phyloP scores from a whole-genome alignment of 2,113 vertebrate genomes.

The Tetrao urogallus region DNA sequence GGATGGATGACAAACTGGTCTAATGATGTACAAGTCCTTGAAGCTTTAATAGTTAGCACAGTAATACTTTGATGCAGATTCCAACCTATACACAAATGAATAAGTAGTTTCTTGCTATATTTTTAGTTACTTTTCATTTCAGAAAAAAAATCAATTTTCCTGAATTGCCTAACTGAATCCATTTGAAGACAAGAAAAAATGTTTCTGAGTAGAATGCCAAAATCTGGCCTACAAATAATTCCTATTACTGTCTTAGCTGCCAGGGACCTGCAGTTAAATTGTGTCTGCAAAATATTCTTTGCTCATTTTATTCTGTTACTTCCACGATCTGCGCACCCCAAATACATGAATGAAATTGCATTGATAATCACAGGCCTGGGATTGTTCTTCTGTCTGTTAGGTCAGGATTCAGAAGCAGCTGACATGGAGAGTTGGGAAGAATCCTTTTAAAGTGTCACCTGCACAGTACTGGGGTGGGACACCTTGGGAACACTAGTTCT shows the following conservation, averaged over 20 bases:
- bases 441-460: accelerated
- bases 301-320: background rate
- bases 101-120: background rate
- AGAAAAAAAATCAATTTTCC: background rate
- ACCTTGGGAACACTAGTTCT: background rate
- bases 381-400: background rate
- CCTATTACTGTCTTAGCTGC: background rate
- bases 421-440: background rate
- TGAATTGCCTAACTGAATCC: background rate
- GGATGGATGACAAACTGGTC: background rate
- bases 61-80: background rate
- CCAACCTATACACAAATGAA: background rate
- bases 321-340: background rate
- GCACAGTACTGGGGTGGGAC: background rate
- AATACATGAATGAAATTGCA: background rate
- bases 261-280: background rate
- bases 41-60: background rate
- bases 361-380: background rate
- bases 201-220: background rate
- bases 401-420: background rate
- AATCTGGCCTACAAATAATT: background rate
- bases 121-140: conserved; percentile 20
- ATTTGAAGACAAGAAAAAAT: background rate
- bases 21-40: background rate
- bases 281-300: background rate